Base-by-base conservation (phyloP, 2,113 vertebrate genomes). In the Steatornis caripensis region DNA sequence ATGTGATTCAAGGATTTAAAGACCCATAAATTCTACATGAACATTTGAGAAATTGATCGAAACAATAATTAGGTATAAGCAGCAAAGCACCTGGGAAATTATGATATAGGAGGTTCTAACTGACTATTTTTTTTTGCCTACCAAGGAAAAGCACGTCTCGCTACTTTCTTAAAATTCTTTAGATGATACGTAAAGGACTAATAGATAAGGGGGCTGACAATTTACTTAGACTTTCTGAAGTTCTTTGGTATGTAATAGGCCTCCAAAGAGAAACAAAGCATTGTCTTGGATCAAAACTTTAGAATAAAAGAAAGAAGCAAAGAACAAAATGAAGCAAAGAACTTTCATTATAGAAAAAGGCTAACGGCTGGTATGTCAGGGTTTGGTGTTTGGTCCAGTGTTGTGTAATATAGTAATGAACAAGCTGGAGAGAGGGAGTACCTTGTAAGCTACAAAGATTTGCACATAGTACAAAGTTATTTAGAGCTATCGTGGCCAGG, bases 21-120 rank as follows among this genome's bases (percentile, higher is more conserved):
- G 76, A 72, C 72, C 36, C 57, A 81, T 94, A 91, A 87, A 94
- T 95, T 92, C 65, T 91, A 54, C 48, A 57, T 65, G 77, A 84
- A 78, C 68, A 34, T 78, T 65, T 84, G 61, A 96, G 89, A 92
- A 95, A 94, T 76, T 76, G 94, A 93, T 92, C 93, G 95, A 92
- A 95, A 83, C 41, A 39, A 27, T 89, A 95, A 95, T 91, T 92
- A 91, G 54, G 37, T 87, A 37, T 84, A 89, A 95, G 74, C 61
- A 92, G n/a, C 78, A 86, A 93, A 91, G 41, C 61, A 92, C 69
- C 77, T 94, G 83, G 57, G 65, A 91, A 81, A 95, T 62, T 15
- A 89, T 85, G 70, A 64, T 89, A 49, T 30, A 78, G 54, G 72
- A 91, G 41, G 4, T 90, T 95, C 84, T 90, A 55, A 79, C 43